A percentile compares a stretch with the other conserved stretches of the same genome.
These are phyloP conservation scores for Buceros bicornis DNA, from an alignment of 2,797 vertebrate genomes.

Conservation along the genomic window DNA sequence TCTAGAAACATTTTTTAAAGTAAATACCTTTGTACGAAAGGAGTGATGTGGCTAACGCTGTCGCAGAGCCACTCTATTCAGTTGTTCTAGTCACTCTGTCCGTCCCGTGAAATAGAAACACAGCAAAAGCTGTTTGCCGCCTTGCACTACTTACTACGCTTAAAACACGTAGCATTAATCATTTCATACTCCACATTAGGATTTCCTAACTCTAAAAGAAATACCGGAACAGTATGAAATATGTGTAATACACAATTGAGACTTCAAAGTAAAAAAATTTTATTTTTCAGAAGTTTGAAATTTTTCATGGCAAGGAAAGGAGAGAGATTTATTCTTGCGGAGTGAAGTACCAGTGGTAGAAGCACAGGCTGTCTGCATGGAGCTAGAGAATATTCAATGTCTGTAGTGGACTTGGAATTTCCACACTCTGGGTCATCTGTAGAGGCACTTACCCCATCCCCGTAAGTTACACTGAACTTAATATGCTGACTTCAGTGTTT, in stretches of 20 bases:
- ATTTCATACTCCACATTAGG: not conserved
- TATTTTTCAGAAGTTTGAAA: not conserved
- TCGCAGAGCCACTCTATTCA: not conserved
- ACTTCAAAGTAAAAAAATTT: not conserved
- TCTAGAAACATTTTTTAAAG: not conserved
- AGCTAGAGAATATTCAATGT: not conserved
- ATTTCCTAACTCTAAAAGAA: conserved; percentile 35
- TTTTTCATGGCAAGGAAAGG: not conserved
- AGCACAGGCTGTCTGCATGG: not conserved
- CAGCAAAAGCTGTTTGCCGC: not conserved
- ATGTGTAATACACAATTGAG: not conserved
- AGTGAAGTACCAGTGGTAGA: not conserved
- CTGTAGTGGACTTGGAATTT: not conserved
- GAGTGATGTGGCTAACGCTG: not conserved
- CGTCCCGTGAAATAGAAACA: not conserved
- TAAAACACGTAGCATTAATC: conserved; percentile 38
- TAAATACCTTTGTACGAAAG: not conserved
- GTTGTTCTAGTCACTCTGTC: not conserved
- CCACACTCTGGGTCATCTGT: not conserved
- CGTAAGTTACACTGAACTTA: not conserved
- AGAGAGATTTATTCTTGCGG: not conserved
- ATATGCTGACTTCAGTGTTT: not conserved
- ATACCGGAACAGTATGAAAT: not conserved
- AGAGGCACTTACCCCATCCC: not conserved
- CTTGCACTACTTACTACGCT: not conserved